Evolutionary conservation across 2,888 invertebrate genomes (phyloP).

Genomic region (Morpho achilles): DNA sequence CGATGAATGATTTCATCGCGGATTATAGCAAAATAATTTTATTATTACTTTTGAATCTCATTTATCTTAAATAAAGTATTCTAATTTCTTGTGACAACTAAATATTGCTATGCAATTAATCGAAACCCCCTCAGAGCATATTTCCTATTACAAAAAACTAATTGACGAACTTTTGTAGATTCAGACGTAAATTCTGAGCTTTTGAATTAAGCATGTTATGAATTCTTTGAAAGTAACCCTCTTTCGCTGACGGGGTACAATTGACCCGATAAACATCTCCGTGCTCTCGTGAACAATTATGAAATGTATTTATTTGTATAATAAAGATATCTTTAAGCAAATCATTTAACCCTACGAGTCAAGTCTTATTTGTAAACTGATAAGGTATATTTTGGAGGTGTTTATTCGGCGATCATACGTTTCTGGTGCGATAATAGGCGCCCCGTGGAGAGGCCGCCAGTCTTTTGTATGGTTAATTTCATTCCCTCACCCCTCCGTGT

Average conservation of each 20-base stretch:
- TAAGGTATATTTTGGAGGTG: constrained; percentile 15
- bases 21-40: too few species aligned
- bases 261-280: constrained; percentile 49
- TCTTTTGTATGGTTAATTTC: constrained; percentile 57
- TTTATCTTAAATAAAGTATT: too few species aligned
- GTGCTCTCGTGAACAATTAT: constrained; percentile 36
- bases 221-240: constrained; percentile 27
- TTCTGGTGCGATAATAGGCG: constrained; percentile 43
- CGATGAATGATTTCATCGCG: too few species aligned
- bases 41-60: too few species aligned
- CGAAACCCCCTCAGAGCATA: too few species aligned
- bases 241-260: constrained; percentile 29
- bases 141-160: too few species aligned
- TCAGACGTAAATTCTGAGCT: too few species aligned
- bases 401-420: neutral
- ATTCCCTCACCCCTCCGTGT: constrained; percentile 42
- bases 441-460: constrained; percentile 49
- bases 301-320: constrained; percentile 42
- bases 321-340: constrained; percentile 35
- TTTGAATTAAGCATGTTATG: too few species aligned
- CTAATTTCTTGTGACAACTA: too few species aligned
- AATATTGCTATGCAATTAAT: too few species aligned
- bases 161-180: too few species aligned
- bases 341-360: constrained; percentile 3
- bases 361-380: constrained; percentile 11